Evolutionary conservation across 2,888 invertebrate species (phyloP), one percentile per base, ranked within the genome.

Genomic region (Brachyopa scutellaris): DNA sequence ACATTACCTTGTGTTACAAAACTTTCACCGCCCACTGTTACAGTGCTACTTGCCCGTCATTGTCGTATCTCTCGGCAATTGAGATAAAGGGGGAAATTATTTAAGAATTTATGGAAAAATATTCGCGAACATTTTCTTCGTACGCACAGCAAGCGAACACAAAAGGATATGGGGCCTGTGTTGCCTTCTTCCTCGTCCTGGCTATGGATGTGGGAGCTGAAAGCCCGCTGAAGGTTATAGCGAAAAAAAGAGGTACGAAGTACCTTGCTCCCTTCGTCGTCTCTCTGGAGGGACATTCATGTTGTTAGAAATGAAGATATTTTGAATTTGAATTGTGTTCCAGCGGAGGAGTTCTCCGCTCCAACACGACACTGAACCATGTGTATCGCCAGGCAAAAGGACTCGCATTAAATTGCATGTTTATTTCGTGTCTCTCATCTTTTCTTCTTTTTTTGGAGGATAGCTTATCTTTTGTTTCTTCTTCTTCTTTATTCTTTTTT

Each of bases 271-370:
- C 26, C 31, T 8, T 31, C 51, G 76, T 82, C n/a, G n/a, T n/a
- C n/a, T n/a, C 82, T 82, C 82, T 66, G 57, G 77, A 82, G 82
- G 72, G 77, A 77, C 77, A 82, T 76, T 67, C 62, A 61, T 45
- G 61, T 70, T 57, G 55, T 49, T 47, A 40, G 69, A 76, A 82
- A 77, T 82, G 59, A 66, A 82, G 82, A 66, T 72, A 66, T 82
- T n/a, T 77, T 77, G 80, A 80, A 80, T 80, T 80, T 80, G 82
- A 82, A 82, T 77, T 77, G 82, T 82, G 53, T 77, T 77, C 19
- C 51, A 36, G 57, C 55, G 49, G 31, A 53, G 47, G 59, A 51
- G 40, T 21, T 51, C 36, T 0, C 13, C 11, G 36, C 4, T 11
- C 5, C n/a, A n/a, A n/a, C n/a, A n/a, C n/a, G n/a, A n/a, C n/a